Evolutionary conservation across 1,140 invertebrate species (phyloP).

Genomic region (Penaeus indicus): DNA sequence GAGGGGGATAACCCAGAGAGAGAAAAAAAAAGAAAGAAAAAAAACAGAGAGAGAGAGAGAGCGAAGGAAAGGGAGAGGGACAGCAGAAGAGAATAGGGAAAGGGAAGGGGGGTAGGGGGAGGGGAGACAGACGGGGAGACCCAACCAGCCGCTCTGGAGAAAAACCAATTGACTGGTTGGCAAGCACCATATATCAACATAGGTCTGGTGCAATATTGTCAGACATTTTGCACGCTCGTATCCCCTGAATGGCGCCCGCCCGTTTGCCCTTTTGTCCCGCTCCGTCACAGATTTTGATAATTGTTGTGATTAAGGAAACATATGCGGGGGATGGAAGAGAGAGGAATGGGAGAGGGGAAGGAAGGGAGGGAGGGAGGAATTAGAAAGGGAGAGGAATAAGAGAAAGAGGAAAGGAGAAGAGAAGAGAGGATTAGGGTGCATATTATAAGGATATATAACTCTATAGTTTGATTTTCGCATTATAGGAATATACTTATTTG

Average conservation of each 20-base stretch:
- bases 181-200: background rate
- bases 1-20: no score
- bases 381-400: background rate
- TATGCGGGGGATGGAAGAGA: conserved; percentile 32
- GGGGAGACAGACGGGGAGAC: no score
- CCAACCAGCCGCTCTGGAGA: no score
- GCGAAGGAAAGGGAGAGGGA: conserved; percentile 2
- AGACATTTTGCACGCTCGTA: conserved; percentile 21
- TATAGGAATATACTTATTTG: no score
- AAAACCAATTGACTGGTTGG: background rate
- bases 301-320: conserved; percentile 50
- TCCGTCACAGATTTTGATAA: conserved; percentile 47
- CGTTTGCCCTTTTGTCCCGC: conserved; percentile 16
- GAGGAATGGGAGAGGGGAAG: background rate
- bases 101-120: background rate
- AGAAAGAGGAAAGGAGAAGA: no score
- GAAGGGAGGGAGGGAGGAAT: background rate
- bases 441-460: no score
- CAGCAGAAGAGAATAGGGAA: background rate
- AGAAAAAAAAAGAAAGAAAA: no score
- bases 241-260: background rate
- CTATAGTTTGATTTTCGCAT: no score
- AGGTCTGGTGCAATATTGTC: conserved; percentile 19
- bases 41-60: no score
- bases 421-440: no score